These are phyloP conservation scores for Liopterus haemorrhoidalis DNA, from an alignment of 2,888 invertebrate species.

Conservation along the genomic window DNA sequence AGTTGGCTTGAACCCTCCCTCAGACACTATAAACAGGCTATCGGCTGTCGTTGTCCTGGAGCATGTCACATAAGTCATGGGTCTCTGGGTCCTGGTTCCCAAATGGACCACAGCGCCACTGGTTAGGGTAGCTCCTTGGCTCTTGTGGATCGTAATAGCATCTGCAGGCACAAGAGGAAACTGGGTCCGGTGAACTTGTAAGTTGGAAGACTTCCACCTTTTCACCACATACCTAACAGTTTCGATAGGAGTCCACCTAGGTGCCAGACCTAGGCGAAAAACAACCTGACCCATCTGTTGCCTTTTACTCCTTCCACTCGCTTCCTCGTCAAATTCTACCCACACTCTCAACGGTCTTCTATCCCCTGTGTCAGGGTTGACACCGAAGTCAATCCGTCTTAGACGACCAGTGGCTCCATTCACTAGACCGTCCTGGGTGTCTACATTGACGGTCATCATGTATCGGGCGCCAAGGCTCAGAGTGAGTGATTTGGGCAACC, in stretches of 20 bases:
- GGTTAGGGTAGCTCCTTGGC: conserved; percentile 26
- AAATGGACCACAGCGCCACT: not conserved
- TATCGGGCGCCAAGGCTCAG: conserved; percentile 32
- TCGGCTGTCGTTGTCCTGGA: not conserved
- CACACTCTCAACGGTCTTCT: conserved; percentile 12
- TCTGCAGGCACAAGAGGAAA: conserved; percentile 28
- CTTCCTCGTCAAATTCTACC: conserved; percentile 13
- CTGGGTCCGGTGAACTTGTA: conserved; percentile 20
- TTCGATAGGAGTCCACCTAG: conserved; percentile 1
- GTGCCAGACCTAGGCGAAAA: not conserved
- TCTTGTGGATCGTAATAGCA: conserved; percentile 29
- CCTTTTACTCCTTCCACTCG: conserved; percentile 8
- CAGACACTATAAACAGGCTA: conserved; percentile 1
- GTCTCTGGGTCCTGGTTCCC: not conserved
- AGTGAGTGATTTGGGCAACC: conserved; percentile 19
- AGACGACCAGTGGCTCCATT: conserved; percentile 31
- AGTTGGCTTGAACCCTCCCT: not conserved
- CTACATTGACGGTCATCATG: conserved; percentile 30
- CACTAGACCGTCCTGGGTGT: conserved; percentile 31
- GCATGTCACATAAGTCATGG: not conserved
- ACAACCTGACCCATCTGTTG: not conserved
- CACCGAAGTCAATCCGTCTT: conserved; percentile 3
- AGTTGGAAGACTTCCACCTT: conserved; percentile 2
- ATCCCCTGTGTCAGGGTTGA: not conserved
- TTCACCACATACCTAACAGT: conserved; percentile 5